phyloP scores from a whole-genome alignment of 2,797 vertebrate species.

The Gymnopithys bicolor region DNA sequence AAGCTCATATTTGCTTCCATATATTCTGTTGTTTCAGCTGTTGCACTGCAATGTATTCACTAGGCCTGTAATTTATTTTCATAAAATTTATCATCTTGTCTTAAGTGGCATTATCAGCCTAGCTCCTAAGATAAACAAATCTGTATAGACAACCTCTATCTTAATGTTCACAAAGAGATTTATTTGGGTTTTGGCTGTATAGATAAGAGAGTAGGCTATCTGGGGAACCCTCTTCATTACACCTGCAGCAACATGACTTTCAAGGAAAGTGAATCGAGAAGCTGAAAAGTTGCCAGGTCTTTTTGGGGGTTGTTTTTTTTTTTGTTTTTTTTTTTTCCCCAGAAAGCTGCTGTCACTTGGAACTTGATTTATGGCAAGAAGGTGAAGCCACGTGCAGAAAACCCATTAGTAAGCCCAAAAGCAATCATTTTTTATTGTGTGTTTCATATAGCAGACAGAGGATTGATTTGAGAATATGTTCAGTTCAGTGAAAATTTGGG shows the following conservation, averaged over 20 bases:
- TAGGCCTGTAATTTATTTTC: slow-evolving; percentile 32
- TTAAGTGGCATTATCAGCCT: slow-evolving; percentile 40
- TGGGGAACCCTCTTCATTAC: slow-evolving; percentile 37
- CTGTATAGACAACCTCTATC: slow-evolving; percentile 19
- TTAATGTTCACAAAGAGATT: slow-evolving; percentile 29
- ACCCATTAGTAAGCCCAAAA: slow-evolving; percentile 27
- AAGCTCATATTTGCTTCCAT: neutral
- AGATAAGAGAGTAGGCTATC: slow-evolving; percentile 33
- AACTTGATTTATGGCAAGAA: slow-evolving; percentile 34
- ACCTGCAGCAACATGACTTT: slow-evolving; percentile 40
- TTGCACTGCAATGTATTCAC: neutral
- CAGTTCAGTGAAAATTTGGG: neutral
- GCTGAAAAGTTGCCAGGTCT: slow-evolving; percentile 7
- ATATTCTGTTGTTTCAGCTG: neutral
- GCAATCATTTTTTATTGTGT: slow-evolving; percentile 5
- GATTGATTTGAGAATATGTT: neutral
- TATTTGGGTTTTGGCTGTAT: slow-evolving; percentile 27
- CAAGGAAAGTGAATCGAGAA: neutral
- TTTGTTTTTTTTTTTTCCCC: neutral
- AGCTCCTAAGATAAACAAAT: slow-evolving; percentile 50
- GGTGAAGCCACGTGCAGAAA: slow-evolving; percentile 34
- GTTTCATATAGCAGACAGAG: neutral
- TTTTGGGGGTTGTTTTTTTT: neutral
- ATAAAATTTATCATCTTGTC: slow-evolving; percentile 30
- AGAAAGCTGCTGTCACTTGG: slow-evolving; percentile 5